Evolutionary conservation across 2,797 vertebrate genomes (phyloP), one percentile per base, ranked within the genome.

Genomic region (Helicolenus hilgendorfi): DNA sequence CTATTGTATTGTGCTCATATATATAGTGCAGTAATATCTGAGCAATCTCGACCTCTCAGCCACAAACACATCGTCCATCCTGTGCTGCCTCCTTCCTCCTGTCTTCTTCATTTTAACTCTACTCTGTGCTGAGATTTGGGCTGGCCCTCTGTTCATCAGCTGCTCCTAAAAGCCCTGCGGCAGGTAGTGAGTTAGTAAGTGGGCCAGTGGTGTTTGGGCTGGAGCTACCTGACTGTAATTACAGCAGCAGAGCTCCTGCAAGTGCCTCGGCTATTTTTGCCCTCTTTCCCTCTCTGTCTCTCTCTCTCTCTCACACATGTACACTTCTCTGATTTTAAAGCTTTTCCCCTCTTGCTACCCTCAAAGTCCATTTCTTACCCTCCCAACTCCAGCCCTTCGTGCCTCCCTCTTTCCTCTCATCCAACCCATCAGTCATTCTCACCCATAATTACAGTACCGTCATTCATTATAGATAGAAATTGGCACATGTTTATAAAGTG

Each of bases 221-320:
- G 78, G 60, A 58, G 60, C 92, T 86, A 94, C 91, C 92, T 90
- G 86, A 91, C 87, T 82, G 85, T 93, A 94, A 95, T 96, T 94
- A 94, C 88, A 87, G 78, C 79, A 91, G 83, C 81, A 84, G 49
- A 85, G 87, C 49, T 87, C 72, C 70, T 88, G 59, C 67, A 84
- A 88, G 81, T 73, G 11, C 10, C 72, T 27, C 1, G 2, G 69
- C 82, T 91, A 83, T 86, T 89, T 77, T 69, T 76, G 22, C 69
- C 11, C 38, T 27, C 65, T 41, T 26, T 67, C 27, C 26, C 38
- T 29, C 33, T 13, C 68, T 77, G 29, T 58, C 56, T 60, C 59
- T 63, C 18, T n/a, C 67, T 60, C 18, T 31, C 70, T 24, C 45
- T 29, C 29, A 14, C 59, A 15, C 49, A 3, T 56, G 9, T 55